These are phyloP conservation scores for Eucidaris tribuloides DNA, from an alignment of 35 echinoderm and acorn worm species.

Conservation along the genomic window DNA sequence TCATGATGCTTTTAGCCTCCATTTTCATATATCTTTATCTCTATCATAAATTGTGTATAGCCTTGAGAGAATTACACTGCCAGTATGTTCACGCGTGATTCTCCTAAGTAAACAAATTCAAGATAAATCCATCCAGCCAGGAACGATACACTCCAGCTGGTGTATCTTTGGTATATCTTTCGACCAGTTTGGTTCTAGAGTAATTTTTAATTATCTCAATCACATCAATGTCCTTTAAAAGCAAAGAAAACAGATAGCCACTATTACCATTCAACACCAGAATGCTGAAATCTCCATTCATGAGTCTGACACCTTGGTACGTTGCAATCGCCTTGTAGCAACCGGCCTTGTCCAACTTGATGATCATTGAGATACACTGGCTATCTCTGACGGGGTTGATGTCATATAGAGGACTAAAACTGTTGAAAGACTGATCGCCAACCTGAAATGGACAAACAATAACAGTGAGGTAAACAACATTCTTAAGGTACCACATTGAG, in stretches of 20 bases:
- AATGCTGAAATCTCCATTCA: constrained; percentile 95
- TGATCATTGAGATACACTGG: constrained; percentile 59
- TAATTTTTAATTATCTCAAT: no score
- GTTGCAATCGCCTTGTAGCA: constrained; percentile 82
- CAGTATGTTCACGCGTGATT: neutral
- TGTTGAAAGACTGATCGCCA: constrained; percentile 14
- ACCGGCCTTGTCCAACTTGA: constrained; percentile 62
- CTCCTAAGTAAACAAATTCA: no score
- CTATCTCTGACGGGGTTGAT: constrained; percentile 55
- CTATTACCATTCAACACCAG: constrained; percentile 83
- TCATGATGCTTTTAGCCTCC: no score
- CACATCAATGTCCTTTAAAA: no score
- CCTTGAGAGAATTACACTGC: no score
- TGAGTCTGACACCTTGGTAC: constrained; percentile 49
- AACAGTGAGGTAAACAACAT: no score
- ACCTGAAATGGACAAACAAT: constrained; percentile 45
- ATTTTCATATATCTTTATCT: neutral
- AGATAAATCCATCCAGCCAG: no score
- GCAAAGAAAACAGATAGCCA: no score
- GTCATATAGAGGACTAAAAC: constrained; percentile 47
- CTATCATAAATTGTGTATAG: neutral
- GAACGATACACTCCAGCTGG: no score
- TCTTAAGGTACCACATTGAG: no score
- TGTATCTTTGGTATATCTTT: no score
- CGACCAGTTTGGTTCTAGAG: no score